phyloP scores from a whole-genome alignment of 1,140 invertebrate genomes.

The Nylanderia fulva region DNA sequence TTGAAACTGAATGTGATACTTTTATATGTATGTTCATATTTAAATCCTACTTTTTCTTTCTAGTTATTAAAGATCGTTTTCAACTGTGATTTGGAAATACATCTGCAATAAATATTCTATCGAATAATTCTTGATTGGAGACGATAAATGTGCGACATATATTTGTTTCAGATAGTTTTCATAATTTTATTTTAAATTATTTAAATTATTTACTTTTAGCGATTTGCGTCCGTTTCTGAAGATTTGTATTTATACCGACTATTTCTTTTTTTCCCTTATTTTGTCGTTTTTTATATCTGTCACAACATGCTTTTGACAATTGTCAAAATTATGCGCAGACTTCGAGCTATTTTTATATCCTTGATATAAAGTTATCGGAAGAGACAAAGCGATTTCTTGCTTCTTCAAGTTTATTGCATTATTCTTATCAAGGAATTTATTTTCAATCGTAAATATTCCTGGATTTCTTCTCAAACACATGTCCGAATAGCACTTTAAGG shows the following conservation, averaged over 20 bases:
- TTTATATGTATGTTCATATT: neutral
- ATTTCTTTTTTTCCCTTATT: neutral
- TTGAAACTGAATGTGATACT: constrained; percentile 1
- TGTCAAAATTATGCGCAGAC: neutral
- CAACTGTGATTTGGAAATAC: neutral
- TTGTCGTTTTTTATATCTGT: neutral
- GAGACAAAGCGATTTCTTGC: neutral
- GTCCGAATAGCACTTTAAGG: constrained; percentile 42
- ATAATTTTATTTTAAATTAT: neutral
- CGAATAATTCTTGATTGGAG: neutral
- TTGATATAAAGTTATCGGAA: neutral
- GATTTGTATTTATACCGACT: neutral
- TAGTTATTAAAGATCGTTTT: constrained; percentile 20
- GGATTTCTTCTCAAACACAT: constrained; percentile 66
- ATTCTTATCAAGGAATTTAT: neutral
- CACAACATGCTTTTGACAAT: neutral
- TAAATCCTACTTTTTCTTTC: neutral
- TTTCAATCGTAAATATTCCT: constrained; percentile 49
- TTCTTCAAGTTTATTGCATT: neutral
- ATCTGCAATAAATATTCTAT: neutral
- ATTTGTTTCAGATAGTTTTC: neutral
- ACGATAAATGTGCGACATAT: neutral
- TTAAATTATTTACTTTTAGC: neutral
- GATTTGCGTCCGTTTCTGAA: neutral
- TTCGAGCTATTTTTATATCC: neutral